Conservation (phyloP, 2,888 invertebrate genomes). For the Harpagoxenus sublaevis region DNA sequence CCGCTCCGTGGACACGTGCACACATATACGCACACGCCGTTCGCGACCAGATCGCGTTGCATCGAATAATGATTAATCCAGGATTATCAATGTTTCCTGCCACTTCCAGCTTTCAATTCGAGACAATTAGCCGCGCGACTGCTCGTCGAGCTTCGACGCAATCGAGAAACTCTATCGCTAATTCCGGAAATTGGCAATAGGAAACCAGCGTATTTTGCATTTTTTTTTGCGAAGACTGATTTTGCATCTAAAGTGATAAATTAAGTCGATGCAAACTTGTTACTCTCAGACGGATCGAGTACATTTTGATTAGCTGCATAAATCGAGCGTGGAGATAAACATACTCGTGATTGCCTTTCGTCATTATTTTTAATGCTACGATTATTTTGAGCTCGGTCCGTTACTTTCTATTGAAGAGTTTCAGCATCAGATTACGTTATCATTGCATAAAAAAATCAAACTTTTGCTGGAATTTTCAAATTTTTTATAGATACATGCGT, state of each 20-base stretch:
- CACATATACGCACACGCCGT: not conserved
- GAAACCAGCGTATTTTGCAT: not conserved
- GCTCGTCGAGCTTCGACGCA: slow-evolving; percentile 4
- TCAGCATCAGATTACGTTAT: not conserved
- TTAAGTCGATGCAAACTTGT: slow-evolving; percentile 10
- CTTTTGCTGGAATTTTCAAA: not conserved
- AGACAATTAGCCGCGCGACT: slow-evolving; percentile 47
- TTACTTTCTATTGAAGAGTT: not conserved
- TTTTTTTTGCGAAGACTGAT: slow-evolving; percentile 10
- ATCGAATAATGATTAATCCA: slow-evolving; percentile 67
- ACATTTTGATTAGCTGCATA: not conserved
- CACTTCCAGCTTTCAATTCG: slow-evolving; percentile 31
- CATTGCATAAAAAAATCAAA: not conserved
- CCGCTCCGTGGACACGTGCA: slow-evolving; percentile 41
- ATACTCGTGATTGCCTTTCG: not conserved
- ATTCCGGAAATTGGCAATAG: slow-evolving; percentile 36
- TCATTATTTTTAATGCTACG: not conserved
- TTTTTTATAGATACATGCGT: not conserved
- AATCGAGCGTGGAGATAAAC: not conserved
- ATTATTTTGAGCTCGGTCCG: not conserved
- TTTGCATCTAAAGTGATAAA: slow-evolving; percentile 10
- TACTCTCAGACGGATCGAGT: not conserved
- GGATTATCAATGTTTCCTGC: slow-evolving; percentile 46
- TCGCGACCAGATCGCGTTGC: slow-evolving; percentile 26
- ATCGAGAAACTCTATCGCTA: slow-evolving; percentile 15